phyloP scores from a whole-genome alignment of 2,797 vertebrate species.

The Sebastes iracundus region DNA sequence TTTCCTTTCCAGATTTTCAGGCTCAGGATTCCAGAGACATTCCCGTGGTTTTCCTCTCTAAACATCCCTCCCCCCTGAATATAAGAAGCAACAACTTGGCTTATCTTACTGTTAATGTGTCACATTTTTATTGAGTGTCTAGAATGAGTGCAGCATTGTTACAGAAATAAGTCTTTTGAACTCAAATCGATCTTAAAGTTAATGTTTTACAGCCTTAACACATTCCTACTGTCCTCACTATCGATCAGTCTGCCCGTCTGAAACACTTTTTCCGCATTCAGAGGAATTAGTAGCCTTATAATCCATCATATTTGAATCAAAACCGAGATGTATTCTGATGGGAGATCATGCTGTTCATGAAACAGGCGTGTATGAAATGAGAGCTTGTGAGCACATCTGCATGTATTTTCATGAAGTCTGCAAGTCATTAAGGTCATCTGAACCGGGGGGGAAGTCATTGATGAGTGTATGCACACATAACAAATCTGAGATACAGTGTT shows the following conservation, averaged over 20 bases:
- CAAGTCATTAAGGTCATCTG: not conserved
- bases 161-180: not conserved
- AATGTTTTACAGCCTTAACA: slow-evolving; percentile 6
- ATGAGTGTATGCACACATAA: not conserved
- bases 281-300: not conserved
- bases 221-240: not conserved
- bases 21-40: slow-evolving; percentile 58
- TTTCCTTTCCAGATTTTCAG: not conserved
- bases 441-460: not conserved
- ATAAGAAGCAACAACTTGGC: not conserved
- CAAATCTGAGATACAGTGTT: not conserved
- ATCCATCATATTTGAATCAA: not conserved
- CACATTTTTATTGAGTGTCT: not conserved
- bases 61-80: not conserved
- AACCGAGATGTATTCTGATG: not conserved
- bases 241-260: not conserved
- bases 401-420: not conserved
- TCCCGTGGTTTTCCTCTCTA: slow-evolving; percentile 60
- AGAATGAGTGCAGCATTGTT: slow-evolving; percentile 1
- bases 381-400: not conserved
- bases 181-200: slow-evolving; percentile 13
- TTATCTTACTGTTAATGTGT: slow-evolving; percentile 18
- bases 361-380: not conserved
- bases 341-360: not conserved
- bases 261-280: not conserved